Base-by-base conservation (phyloP, 2,888 invertebrate genomes). In the Drosophila histrio region DNA sequence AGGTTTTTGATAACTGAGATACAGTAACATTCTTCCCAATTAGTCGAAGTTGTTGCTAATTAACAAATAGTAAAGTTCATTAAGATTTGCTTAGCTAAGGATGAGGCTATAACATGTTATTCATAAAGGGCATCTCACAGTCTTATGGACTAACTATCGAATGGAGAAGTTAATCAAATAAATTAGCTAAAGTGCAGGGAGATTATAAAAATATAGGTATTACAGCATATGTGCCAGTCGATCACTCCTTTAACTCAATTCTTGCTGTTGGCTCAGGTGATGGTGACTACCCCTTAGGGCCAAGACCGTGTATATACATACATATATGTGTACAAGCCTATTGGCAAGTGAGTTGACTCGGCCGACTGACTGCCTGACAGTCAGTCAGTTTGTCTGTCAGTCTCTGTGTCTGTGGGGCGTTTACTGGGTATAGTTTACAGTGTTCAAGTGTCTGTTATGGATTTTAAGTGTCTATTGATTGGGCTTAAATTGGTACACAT, bases 371-470 rank as follows among this genome's bases (percentile, higher is more conserved):
- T 2, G 1, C 26, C 38, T 41, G 11, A 32, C 2, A 22, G 9
- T 7, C 24, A 5, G 21, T 8, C 26, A 15, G 15, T 1, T 3
- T 38, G 36, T 7, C 30, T 34, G 46, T 30, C 49, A 8, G 36
- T 2, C 28, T 43, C 28, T 19, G 13, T 43, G 22, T 24, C 28
- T 38, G 28, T 46, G 49, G 34, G 36, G 17, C 39, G 22, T 50
- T 26, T 28, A 46, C 22, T 30, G 46, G 44, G 8, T 46, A 57
- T 47, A 58, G 67, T 63, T 74, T 46, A 66, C 70, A 52, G 53
- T 70, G 67, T 56, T 54, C 59, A 63, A 76, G 67, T 66, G 64
- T 64, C 70, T 71, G 66, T 76, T 73, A 68, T 67, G 68, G 73
- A 63, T 54, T 57, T 59, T 43, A 58, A 79, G 79, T 63, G 67